These are phyloP conservation scores for Apostichopus californicus DNA, from an alignment of 35 echinoderm and acorn worm species.

Conservation along the genomic window DNA sequence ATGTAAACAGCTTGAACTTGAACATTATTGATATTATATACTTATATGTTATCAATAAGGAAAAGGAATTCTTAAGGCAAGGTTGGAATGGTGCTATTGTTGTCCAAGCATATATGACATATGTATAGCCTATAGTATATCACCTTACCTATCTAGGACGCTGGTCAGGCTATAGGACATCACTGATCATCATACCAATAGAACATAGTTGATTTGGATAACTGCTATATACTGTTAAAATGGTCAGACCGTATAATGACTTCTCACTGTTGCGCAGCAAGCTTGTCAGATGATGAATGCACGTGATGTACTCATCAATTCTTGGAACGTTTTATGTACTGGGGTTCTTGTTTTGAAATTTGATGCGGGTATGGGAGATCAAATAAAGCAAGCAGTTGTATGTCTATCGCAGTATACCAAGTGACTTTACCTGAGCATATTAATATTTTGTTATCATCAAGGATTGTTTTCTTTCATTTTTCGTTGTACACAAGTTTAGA, in stretches of 20 bases:
- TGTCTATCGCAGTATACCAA: not conserved
- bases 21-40: too few species aligned
- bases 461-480: too few species aligned
- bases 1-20: not conserved
- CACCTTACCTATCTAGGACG: too few species aligned
- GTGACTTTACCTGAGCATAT: not conserved
- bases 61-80: too few species aligned
- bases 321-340: too few species aligned
- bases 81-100: too few species aligned
- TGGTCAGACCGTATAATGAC: not conserved
- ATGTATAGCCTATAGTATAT: too few species aligned
- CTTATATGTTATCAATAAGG: too few species aligned
- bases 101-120: too few species aligned
- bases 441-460: not conserved
- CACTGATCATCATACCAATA: too few species aligned
- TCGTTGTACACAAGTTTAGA: too few species aligned
- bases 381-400: not conserved
- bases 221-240: not conserved
- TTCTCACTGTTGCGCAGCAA: conserved; percentile 16
- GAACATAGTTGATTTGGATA: not conserved
- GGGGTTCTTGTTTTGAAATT: conserved; percentile 20
- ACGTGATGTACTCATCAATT: conserved; percentile 5
- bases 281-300: not conserved
- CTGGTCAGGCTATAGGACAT: too few species aligned
- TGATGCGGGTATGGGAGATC: not conserved